Base-by-base conservation (phyloP, 2,888 invertebrate genomes). In the Mythimna ferrago region DNA sequence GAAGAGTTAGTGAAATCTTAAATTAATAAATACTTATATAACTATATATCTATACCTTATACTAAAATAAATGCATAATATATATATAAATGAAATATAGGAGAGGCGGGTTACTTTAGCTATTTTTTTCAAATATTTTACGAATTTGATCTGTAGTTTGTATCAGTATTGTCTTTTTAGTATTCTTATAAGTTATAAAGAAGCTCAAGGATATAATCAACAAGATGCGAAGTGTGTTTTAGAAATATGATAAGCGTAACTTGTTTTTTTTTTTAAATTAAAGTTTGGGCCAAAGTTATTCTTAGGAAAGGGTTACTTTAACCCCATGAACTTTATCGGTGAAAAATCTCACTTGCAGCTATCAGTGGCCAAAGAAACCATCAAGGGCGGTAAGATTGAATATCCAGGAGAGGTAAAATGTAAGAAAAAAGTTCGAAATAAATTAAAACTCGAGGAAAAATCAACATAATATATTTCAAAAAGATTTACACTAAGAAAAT, bases 71-170 rank as follows among this genome's bases (percentile, higher is more conserved):
- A n/a, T n/a, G n/a, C n/a, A n/a, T n/a, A n/a, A n/a, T n/a, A n/a
- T n/a, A n/a, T n/a, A n/a, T n/a, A n/a, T n/a, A n/a, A n/a, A n/a
- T n/a, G n/a, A n/a, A n/a, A n/a, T n/a, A n/a, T n/a, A n/a, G n/a
- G n/a, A n/a, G n/a, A n/a, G n/a, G n/a, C n/a, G n/a, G n/a, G n/a
- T n/a, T n/a, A n/a, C n/a, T n/a, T n/a, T n/a, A n/a, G n/a, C n/a
- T n/a, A n/a, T n/a, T n/a, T n/a, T n/a, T n/a, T n/a, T 53, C 35
- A 64, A 10, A 9, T 64, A 64, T 0, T 64, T 53, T 64, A 5
- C n/a, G 54, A 54, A 38, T 38, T 65, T 65, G 53, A 10, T 65
- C 16, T 65, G 65, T 54, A 21, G 65, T 65, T 65, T 65, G 19
- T 65, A 65, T 65, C 21, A 16, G 3, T 54, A 65, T 65, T 65